Evolutionary conservation across 2,797 vertebrate species (phyloP).

Genomic region (Mastacembelus armatus): DNA sequence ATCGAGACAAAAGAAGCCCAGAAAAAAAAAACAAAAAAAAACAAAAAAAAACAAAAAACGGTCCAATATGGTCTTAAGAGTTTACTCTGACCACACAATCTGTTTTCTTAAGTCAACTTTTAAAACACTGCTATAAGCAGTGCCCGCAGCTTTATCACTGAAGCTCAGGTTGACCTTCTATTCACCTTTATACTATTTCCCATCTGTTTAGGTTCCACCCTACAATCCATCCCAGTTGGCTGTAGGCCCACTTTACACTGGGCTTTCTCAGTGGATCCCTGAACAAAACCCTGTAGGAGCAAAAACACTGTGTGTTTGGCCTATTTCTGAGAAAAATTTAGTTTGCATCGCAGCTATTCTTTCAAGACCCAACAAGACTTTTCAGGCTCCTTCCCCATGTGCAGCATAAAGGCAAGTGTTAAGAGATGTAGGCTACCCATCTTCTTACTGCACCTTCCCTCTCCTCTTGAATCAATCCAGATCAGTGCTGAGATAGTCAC

Average conservation of each 20-base stretch:
- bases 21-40: constrained; percentile 76
- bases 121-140: constrained; percentile 84
- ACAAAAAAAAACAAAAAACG: constrained; percentile 51
- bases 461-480: constrained; percentile 14
- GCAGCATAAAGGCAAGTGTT: constrained; percentile 22
- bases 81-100: constrained; percentile 86
- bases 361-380: constrained; percentile 39
- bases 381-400: constrained; percentile 24
- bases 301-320: constrained; percentile 59
- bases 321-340: constrained; percentile 61
- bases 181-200: constrained; percentile 82
- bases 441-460: constrained; percentile 26
- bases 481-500: background rate
- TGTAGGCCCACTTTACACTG: constrained; percentile 80
- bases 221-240: constrained; percentile 80
- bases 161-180: constrained; percentile 79
- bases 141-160: constrained; percentile 85
- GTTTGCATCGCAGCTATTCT: constrained; percentile 52
- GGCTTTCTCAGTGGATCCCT: constrained; percentile 73
- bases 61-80: constrained; percentile 85
- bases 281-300: constrained; percentile 70
- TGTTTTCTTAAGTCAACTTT: constrained; percentile 87
- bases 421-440: constrained; percentile 12
- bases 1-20: constrained; percentile 79
- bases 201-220: constrained; percentile 85